Base-by-base conservation (phyloP, 2,888 invertebrate species). In the Ectemnius continuus region DNA sequence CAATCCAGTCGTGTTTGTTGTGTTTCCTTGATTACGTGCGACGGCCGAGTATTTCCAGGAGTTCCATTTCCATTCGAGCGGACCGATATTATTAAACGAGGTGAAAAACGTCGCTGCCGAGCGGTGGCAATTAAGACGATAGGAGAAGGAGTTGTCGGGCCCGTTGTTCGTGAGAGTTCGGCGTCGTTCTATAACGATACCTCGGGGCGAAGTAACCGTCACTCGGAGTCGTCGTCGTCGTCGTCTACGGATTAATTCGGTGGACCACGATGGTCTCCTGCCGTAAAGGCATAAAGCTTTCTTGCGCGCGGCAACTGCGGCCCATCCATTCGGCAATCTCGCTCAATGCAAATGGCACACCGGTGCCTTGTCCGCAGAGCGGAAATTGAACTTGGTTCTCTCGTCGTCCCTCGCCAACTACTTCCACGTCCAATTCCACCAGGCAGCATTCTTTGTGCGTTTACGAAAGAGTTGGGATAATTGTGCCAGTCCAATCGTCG, bases 221-320 rank as follows among this genome's bases (percentile, higher is more conserved):
- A 73, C 81, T 78, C 70, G 61, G 73, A 75, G 70, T 73, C 78
- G 80, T 82, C 80, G 80, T 82, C 80, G 70, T 73, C 78, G 80
- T 82, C 80, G 80, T 82, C 80, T 81, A 81, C 79, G 75, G 73
- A 76, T 76, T 80, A 78, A 84, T 83, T 75, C 80, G 66, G 75
- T 73, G 76, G 71, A 78, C 75, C 82, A 71, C 59, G 64, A 75
- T 68, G 62, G 62, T 75, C 70, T 60, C 58, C 46, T 36, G 61
- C 67, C 70, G 66, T 79, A 82, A 84, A 82, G 76, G 69, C 76
- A 79, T 83, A 76, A 79, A 83, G 70, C 78, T 73, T 69, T 72
- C 65, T 72, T 70, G 14, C 52, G 52, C 14, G 16, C 8, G 8
- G 36, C 36, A 36, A 36, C 36, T 36, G 36, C 36, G 36, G 36